Conservation (phyloP, 2,113 vertebrate species). For the Erythrocebus patas region DNA sequence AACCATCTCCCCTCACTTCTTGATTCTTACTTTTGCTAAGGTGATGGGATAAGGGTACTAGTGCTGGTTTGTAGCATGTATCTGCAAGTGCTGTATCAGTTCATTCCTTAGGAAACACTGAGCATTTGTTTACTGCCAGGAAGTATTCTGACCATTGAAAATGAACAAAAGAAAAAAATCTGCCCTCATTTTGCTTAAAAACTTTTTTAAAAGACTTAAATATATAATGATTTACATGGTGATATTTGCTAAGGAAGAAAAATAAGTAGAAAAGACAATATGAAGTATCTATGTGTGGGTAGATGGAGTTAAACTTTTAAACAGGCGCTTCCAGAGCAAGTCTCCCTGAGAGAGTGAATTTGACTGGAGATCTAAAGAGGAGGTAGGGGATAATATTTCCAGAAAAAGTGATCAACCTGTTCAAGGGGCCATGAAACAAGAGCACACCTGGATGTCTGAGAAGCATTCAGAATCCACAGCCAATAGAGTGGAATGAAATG, state of each 20-base stretch:
- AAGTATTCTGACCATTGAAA: neutral
- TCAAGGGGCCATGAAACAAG: neutral
- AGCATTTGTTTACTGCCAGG: neutral
- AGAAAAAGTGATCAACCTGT: neutral
- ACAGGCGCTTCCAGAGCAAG: fast-evolving
- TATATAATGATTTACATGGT: neutral
- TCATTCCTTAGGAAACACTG: neutral
- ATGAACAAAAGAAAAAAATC: neutral
- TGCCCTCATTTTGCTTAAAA: neutral
- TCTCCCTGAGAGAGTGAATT: neutral
- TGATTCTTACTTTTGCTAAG: neutral
- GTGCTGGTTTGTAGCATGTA: neutral
- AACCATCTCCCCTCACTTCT: neutral
- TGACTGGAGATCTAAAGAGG: neutral
- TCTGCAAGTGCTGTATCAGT: neutral
- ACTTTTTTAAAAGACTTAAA: neutral
- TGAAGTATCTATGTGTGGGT: fast-evolving
- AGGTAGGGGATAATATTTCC: neutral
- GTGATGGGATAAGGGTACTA: neutral
- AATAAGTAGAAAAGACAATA: neutral
- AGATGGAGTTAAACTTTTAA: neutral
- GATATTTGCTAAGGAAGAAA: neutral
- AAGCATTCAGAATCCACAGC: neutral
- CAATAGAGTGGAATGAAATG: neutral
- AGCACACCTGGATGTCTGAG: neutral